These are phyloP conservation scores for Ceratina japonica DNA, from an alignment of 1,140 invertebrate genomes.

Conservation along the genomic window DNA sequence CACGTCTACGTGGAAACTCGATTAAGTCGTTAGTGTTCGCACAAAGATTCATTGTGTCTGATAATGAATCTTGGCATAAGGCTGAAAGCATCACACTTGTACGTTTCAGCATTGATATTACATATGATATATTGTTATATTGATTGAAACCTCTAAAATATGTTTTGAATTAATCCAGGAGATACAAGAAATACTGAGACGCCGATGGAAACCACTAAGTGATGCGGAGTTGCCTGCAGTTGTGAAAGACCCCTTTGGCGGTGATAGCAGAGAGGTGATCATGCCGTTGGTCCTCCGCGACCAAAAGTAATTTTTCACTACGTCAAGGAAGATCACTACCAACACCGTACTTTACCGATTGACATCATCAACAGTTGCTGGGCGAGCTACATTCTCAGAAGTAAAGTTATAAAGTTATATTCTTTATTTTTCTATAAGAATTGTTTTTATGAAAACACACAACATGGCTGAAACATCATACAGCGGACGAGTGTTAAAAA, in stretches of 20 bases:
- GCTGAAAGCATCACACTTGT: conserved; percentile 68
- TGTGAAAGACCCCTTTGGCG: conserved; percentile 73
- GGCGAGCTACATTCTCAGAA: conserved; percentile 59
- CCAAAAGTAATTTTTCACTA: conserved; percentile 68
- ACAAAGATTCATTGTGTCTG: conserved; percentile 78
- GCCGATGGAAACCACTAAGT: conserved; percentile 72
- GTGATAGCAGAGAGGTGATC: conserved; percentile 77
- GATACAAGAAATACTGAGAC: conserved; percentile 74
- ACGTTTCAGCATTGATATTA: conserved; percentile 37
- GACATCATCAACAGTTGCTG: conserved; percentile 54
- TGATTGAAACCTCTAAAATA: background rate
- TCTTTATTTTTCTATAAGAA: conserved; percentile 61
- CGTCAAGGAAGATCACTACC: conserved; percentile 43
- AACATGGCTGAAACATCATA: conserved; percentile 33
- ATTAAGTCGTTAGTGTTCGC: conserved; percentile 84
- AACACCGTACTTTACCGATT: conserved; percentile 46
- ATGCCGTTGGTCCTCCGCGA: conserved; percentile 77
- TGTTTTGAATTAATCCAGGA: conserved; percentile 67
- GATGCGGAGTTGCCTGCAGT: conserved; percentile 75
- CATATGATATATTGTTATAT: too few species aligned
- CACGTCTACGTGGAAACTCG: conserved; percentile 82
- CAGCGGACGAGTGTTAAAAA: conserved; percentile 23
- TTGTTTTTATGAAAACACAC: conserved; percentile 57
- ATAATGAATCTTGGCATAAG: conserved; percentile 62
- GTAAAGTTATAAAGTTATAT: conserved; percentile 61